Percentiles rank a stretch among this genome's conserved stretches.
phyloP scores from a whole-genome alignment of 2,113 vertebrate species.

The Tyto alba region DNA sequence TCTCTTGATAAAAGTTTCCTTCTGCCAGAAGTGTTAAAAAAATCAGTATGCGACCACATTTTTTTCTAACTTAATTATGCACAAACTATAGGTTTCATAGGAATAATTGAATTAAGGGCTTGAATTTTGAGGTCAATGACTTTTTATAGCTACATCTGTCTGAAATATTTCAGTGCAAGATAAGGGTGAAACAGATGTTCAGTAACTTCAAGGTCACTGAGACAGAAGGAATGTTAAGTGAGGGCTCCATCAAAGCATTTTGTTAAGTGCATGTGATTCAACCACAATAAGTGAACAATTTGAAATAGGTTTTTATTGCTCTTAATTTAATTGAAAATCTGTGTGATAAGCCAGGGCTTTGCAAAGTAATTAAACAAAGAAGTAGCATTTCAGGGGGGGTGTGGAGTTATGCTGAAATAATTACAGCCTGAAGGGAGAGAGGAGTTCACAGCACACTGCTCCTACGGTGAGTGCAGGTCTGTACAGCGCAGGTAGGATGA shows the following conservation, averaged over 20 bases:
- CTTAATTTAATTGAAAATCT: conserved; percentile 32
- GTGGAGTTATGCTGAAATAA: not conserved
- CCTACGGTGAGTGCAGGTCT: not conserved
- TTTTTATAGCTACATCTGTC: conserved; percentile 50
- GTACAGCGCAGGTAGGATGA: not conserved
- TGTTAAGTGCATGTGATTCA: conserved; percentile 7
- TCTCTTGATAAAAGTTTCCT: not conserved
- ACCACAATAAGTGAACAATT: conserved; percentile 14
- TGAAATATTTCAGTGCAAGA: conserved; percentile 36
- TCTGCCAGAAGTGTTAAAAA: not conserved
- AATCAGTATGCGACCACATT: not conserved
- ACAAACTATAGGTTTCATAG: conserved; percentile 38
- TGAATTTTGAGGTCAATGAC: conserved; percentile 56
- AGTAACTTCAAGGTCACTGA: conserved; percentile 47
- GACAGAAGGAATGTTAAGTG: conserved; percentile 43
- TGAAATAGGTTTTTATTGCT: conserved; percentile 35
- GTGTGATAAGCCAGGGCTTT: not conserved
- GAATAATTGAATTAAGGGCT: conserved; percentile 63
- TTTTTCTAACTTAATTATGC: conserved; percentile 42
- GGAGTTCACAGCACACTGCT: not conserved
- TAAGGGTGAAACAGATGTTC: conserved; percentile 58
- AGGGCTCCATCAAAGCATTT: conserved; percentile 5
- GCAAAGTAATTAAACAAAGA: conserved; percentile 16
- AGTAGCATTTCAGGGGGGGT: not conserved
- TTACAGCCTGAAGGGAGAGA: not conserved